phyloP scores from a whole-genome alignment of 2,888 invertebrate species.

The Drosophila rubida region DNA sequence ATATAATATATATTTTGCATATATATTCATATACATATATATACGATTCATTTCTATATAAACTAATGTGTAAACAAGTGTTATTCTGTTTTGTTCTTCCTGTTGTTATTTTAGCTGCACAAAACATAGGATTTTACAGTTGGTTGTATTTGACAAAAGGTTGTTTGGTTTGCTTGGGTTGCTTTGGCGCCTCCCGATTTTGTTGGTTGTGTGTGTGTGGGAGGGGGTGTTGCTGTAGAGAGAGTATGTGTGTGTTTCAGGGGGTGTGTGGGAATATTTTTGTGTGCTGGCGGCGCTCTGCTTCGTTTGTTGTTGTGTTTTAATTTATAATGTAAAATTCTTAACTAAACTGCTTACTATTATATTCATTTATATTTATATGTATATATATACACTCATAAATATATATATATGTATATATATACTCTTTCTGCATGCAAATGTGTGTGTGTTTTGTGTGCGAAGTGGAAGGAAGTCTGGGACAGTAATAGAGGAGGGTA shows the following conservation, averaged over 20 bases:
- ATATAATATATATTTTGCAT: slow-evolving; percentile 47
- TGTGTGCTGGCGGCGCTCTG: slow-evolving; percentile 43
- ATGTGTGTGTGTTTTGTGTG: slow-evolving; percentile 47
- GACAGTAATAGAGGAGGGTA: slow-evolving; percentile 26
- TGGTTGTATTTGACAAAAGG: slow-evolving; percentile 50
- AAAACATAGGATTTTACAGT: slow-evolving; percentile 77
- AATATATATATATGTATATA: slow-evolving; percentile 65
- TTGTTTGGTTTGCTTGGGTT: slow-evolving; percentile 22
- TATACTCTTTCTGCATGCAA: slow-evolving; percentile 67
- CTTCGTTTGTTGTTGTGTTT: slow-evolving; percentile 48
- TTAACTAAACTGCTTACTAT: slow-evolving; percentile 79
- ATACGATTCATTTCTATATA: slow-evolving; percentile 63
- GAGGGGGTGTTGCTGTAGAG: slow-evolving; percentile 11
- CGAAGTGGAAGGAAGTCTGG: slow-evolving; percentile 32
- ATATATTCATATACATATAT: slow-evolving; percentile 60
- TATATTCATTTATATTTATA: slow-evolving; percentile 76
- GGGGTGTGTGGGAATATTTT: slow-evolving; percentile 17
- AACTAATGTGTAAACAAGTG: slow-evolving; percentile 75
- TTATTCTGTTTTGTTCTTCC: slow-evolving; percentile 32
- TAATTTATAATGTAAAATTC: slow-evolving; percentile 75
- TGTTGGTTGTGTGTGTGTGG: slow-evolving; percentile 12
- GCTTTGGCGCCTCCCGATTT: slow-evolving; percentile 45
- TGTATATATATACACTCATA: slow-evolving; percentile 44
- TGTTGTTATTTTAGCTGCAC: slow-evolving; percentile 59
- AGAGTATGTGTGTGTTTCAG: slow-evolving; percentile 42